A percentile compares a stretch with the other conserved stretches of the same genome.
These are phyloP conservation scores for Drosophila sordidapex DNA, from an alignment of 2,888 invertebrate genomes.

Conservation along the genomic window DNA sequence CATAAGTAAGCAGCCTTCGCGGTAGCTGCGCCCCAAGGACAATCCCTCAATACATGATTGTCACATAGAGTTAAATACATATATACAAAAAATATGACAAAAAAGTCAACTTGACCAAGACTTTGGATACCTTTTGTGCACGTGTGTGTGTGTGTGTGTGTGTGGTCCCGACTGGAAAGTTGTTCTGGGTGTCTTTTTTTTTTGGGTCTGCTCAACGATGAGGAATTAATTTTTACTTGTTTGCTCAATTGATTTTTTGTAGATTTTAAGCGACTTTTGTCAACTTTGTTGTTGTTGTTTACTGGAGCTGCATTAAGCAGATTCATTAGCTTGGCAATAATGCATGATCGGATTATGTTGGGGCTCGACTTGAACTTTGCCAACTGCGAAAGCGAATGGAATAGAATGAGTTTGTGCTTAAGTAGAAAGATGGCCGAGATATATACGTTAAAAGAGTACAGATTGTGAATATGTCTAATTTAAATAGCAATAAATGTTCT, in stretches of 20 bases:
- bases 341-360: conserved; percentile 73
- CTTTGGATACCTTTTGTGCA: conserved; percentile 2
- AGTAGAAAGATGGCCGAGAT: neutral
- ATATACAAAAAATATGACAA: conserved; percentile 43
- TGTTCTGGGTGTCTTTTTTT: conserved; percentile 40
- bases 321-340: conserved; percentile 81
- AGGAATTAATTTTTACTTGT: conserved; percentile 78
- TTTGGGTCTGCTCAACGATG: conserved; percentile 65
- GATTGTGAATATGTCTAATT: neutral
- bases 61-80: conserved; percentile 67
- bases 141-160: conserved; percentile 9
- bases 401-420: neutral
- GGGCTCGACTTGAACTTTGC: conserved; percentile 26
- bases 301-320: conserved; percentile 65
- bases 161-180: conserved; percentile 45
- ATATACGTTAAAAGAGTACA: neutral
- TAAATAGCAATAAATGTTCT: neutral
- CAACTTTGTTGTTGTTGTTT: conserved; percentile 26
- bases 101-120: conserved; percentile 36
- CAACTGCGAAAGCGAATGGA: conserved; percentile 10
- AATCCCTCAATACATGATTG: conserved; percentile 59
- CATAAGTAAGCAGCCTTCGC: conserved; percentile 51
- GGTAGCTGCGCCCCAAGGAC: conserved; percentile 74
- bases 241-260: conserved; percentile 70
- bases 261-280: conserved; percentile 37